Percentiles rank a stretch among this genome's conserved stretches.
Evolutionary conservation across 2,888 invertebrate species (phyloP).

Genomic region (Tetragonisca angustula): DNA sequence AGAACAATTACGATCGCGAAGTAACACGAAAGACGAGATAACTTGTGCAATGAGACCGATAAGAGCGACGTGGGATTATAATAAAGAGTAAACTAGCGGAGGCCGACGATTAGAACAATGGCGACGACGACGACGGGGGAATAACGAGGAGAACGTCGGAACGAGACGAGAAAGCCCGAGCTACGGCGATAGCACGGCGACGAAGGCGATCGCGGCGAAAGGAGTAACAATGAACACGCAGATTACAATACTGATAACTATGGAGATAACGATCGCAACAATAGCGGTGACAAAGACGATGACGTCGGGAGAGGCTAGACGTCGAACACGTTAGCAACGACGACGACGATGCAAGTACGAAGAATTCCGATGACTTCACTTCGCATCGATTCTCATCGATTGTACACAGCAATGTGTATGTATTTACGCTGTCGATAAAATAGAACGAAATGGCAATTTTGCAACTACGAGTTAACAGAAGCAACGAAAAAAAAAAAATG

Average conservation of each 20-base stretch:
- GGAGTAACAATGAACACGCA: slow-evolving; percentile 30
- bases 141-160: slow-evolving; percentile 14
- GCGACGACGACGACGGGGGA: background rate
- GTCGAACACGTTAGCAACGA: background rate
- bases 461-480: too few species aligned
- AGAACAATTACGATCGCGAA: background rate
- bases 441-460: too few species aligned
- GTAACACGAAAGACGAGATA: background rate
- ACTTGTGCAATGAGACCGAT: background rate
- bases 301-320: background rate
- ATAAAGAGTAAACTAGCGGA: slow-evolving; percentile 7
- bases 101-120: slow-evolving; percentile 39
- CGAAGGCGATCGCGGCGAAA: slow-evolving; percentile 13
- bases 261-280: slow-evolving; percentile 21
- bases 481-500: too few species aligned
- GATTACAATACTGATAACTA: slow-evolving; percentile 31
- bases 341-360: slow-evolving; percentile 18
- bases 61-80: too few species aligned
- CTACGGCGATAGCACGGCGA: slow-evolving; percentile 3
- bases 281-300: slow-evolving; percentile 30
- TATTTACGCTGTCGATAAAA: background rate
- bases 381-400: slow-evolving; percentile 32
- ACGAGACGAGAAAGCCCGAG: background rate
- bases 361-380: slow-evolving; percentile 14
- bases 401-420: too few species aligned